Conservation (phyloP, 2,888 invertebrate genomes). For the Hypolimnas misippus region DNA sequence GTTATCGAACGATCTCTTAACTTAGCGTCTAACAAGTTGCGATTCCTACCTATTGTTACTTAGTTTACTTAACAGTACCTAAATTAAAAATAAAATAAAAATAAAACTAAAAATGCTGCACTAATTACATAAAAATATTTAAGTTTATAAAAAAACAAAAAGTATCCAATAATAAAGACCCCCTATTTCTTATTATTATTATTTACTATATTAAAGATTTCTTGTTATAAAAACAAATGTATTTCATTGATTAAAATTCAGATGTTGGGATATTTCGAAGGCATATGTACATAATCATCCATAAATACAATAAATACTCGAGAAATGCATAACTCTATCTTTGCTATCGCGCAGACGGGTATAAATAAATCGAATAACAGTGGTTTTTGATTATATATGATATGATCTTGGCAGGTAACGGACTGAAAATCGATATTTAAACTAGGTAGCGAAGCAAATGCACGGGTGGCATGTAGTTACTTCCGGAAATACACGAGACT, state of each 20-base stretch:
- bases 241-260: too few relatives aligned
- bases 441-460: neutral
- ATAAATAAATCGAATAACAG: neutral
- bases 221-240: too few relatives aligned
- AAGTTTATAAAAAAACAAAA: too few relatives aligned
- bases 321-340: neutral
- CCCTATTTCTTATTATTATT: too few relatives aligned
- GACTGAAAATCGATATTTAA: slow-evolving; percentile 6
- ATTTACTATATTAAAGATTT: too few relatives aligned
- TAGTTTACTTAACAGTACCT: neutral
- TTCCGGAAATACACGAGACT: too few relatives aligned
- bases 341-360: neutral
- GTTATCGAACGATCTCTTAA: slow-evolving; percentile 11
- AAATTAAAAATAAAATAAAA: neutral
- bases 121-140: too few relatives aligned
- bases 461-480: too few relatives aligned
- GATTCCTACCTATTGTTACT: neutral
- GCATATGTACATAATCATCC: too few relatives aligned
- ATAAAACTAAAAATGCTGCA: neutral
- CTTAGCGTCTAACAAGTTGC: neutral
- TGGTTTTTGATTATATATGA: neutral
- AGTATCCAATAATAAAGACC: too few relatives aligned
- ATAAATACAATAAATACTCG: too few relatives aligned
- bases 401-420: neutral
- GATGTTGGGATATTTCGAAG: too few relatives aligned